These are phyloP conservation scores for Xylocopa sonorina DNA, from an alignment of 1,140 invertebrate genomes.

Conservation along the genomic window DNA sequence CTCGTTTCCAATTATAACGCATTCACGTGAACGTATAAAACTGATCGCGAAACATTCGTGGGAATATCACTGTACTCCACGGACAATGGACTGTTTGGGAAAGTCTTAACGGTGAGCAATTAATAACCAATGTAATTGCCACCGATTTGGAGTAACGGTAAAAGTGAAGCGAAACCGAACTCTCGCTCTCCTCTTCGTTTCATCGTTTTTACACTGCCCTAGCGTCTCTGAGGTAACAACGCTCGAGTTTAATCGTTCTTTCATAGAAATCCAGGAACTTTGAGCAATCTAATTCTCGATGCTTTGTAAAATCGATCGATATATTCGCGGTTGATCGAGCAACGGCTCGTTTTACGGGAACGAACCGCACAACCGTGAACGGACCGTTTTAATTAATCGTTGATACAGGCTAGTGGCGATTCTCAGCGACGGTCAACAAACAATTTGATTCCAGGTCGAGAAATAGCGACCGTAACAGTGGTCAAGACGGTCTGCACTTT, in stretches of 20 bases:
- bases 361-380: not conserved
- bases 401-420: not conserved
- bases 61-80: not conserved
- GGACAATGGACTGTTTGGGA: not conserved
- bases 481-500: constrained; percentile 71
- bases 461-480: constrained; percentile 70
- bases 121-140: not conserved
- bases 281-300: not conserved
- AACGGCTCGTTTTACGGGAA: not conserved
- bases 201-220: not conserved
- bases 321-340: not conserved
- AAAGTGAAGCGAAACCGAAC: not conserved
- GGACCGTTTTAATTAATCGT: constrained; percentile 13
- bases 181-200: not conserved
- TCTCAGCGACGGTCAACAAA: not conserved
- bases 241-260: not conserved
- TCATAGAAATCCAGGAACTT: not conserved
- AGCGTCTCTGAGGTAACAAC: not conserved
- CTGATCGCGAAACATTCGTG: not conserved
- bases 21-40: not conserved
- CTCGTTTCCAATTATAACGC: not conserved
- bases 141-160: not conserved
- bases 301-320: not conserved
- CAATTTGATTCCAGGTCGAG: constrained; percentile 70
- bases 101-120: not conserved